These are phyloP conservation scores for Littorina saxatilis DNA, from an alignment of 1,140 invertebrate genomes.

Conservation along the genomic window DNA sequence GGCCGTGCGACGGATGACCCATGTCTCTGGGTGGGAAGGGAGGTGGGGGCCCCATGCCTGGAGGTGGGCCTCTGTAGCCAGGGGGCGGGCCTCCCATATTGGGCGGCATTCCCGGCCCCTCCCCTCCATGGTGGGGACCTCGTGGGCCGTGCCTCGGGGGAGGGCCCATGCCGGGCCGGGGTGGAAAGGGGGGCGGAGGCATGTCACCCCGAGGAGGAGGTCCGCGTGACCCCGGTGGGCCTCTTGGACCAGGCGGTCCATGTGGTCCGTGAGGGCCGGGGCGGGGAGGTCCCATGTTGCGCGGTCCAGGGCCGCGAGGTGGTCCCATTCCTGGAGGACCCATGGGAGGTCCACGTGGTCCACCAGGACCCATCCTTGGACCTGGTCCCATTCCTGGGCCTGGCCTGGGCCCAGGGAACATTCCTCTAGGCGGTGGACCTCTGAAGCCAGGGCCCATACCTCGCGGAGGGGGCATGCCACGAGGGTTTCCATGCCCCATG, in stretches of 20 bases:
- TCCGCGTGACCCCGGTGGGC: conserved; percentile 34
- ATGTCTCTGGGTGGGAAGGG: conserved; percentile 44
- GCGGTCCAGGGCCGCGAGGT: conserved; percentile 9
- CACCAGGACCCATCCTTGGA: conserved; percentile 42
- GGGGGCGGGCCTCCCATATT: conserved; percentile 45
- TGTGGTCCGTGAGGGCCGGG: conserved; percentile 35
- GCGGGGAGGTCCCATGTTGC: conserved; percentile 21
- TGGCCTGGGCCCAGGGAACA: conserved; percentile 45
- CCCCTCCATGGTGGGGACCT: neutral
- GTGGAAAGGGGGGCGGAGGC: conserved; percentile 20
- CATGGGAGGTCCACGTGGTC: conserved; percentile 39
- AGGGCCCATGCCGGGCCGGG: conserved; percentile 33
- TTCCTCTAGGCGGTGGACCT: conserved; percentile 43
- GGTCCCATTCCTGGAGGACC: conserved; percentile 36
- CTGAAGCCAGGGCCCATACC: conserved; percentile 37
- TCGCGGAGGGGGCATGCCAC: conserved; percentile 34
- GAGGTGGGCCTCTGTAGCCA: conserved; percentile 40
- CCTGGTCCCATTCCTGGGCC: conserved; percentile 44
- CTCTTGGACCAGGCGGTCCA: conserved; percentile 31
- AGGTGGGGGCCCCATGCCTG: conserved; percentile 43
- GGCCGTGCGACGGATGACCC: conserved; percentile 9
- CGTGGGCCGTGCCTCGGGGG: conserved; percentile 22
- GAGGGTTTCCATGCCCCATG: conserved; percentile 32
- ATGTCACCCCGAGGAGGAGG: conserved; percentile 34
- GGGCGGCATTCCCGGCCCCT: conserved; percentile 33